These are phyloP conservation scores for Cavia aperea DNA, from an alignment of 2,113 vertebrate genomes.

Conservation along the genomic window DNA sequence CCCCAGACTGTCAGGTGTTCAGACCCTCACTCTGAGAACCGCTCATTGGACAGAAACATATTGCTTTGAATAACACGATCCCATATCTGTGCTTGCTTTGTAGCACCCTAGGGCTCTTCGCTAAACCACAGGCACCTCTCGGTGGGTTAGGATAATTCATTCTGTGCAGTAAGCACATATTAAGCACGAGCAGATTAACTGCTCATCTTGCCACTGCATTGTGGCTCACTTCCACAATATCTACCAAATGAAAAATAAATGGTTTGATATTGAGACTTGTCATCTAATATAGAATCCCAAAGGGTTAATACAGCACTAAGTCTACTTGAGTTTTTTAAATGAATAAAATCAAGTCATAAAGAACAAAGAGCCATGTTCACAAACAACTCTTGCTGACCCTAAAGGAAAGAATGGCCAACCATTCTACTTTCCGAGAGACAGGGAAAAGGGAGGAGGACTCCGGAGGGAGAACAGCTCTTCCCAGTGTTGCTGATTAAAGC, in stretches of 20 bases:
- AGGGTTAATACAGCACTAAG: slow-evolving; percentile 51
- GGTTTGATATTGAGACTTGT: slow-evolving; percentile 31
- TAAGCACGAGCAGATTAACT: background rate
- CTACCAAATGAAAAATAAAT: slow-evolving; percentile 44
- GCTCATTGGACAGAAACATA: background rate
- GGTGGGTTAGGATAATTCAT: background rate
- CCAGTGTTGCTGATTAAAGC: background rate
- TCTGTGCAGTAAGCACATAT: background rate
- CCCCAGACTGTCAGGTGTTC: background rate
- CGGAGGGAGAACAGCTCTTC: background rate
- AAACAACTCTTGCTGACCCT: slow-evolving; percentile 61
- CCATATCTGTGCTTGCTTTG: background rate
- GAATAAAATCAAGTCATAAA: slow-evolving; percentile 44
- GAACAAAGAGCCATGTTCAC: slow-evolving; percentile 64
- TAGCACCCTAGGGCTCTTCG: background rate
- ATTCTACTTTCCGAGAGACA: slow-evolving; percentile 9
- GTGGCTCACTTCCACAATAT: slow-evolving; percentile 1
- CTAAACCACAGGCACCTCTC: too few species aligned
- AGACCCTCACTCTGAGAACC: background rate
- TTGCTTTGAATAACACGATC: background rate
- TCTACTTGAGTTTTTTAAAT: slow-evolving; percentile 10
- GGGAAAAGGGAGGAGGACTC: background rate
- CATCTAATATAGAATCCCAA: slow-evolving; percentile 47
- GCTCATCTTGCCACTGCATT: background rate
- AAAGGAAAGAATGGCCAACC: slow-evolving; percentile 34